phyloP scores from a whole-genome alignment of 2,888 invertebrate genomes.

The Magallana nippona region DNA sequence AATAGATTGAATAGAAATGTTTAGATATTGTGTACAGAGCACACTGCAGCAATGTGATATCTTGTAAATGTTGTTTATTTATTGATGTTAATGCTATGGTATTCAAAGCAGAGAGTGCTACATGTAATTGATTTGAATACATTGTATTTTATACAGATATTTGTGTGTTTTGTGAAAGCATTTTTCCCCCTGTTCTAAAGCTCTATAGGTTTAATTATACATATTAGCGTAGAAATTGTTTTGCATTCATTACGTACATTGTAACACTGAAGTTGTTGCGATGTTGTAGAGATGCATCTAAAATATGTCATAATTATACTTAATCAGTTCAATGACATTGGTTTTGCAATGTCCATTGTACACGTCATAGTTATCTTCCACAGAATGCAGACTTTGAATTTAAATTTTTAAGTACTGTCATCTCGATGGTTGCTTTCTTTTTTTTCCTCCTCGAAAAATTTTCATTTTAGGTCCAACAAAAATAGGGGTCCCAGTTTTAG shows the following conservation, averaged over 20 bases:
- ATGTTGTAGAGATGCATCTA: too few relatives aligned
- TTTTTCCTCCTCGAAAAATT: neutral
- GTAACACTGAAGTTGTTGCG: too few relatives aligned
- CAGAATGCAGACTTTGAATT: neutral
- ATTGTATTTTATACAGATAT: neutral
- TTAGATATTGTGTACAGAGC: too few relatives aligned
- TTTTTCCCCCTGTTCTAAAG: neutral
- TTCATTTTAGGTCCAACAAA: neutral
- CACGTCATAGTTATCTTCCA: neutral
- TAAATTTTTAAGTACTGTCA: neutral
- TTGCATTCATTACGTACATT: too few relatives aligned
- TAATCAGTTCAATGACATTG: neutral
- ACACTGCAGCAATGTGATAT: constrained; percentile 26
- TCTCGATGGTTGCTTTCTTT: neutral
- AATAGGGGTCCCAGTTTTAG: neutral
- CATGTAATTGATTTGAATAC: neutral
- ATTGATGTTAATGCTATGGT: constrained; percentile 11
- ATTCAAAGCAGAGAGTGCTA: neutral
- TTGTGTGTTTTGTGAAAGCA: constrained; percentile 2
- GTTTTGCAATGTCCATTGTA: neutral
- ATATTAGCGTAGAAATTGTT: neutral
- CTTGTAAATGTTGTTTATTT: constrained; percentile 30
- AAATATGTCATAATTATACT: neutral
- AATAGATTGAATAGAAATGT: too few relatives aligned
- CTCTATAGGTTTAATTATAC: neutral